phyloP scores from a whole-genome alignment of 1,140 invertebrate genomes.

The Grapholita molesta region DNA sequence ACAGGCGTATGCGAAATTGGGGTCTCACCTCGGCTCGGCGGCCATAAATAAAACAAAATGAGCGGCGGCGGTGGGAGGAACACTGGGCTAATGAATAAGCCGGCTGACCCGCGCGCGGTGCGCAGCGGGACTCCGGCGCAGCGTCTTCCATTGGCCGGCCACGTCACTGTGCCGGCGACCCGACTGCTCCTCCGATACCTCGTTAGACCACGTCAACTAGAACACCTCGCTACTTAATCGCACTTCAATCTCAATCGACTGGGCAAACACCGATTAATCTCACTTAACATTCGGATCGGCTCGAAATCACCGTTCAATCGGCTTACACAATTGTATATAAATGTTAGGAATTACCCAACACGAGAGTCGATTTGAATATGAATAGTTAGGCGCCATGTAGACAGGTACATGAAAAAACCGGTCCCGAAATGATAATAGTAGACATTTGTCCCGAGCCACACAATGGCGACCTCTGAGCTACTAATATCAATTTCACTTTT shows the following conservation, averaged over 20 bases:
- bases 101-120: constrained; percentile 43
- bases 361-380: constrained; percentile 71
- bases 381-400: constrained; percentile 74
- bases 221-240: constrained; percentile 1
- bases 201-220: constrained; percentile 1
- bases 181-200: not conserved
- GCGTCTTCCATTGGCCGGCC: not conserved
- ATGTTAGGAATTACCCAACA: constrained; percentile 71
- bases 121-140: constrained; percentile 40
- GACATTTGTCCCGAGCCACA: constrained; percentile 68
- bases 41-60: constrained; percentile 76
- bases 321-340: constrained; percentile 67
- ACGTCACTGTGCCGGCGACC: not conserved
- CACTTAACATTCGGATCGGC: constrained; percentile 33
- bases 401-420: constrained; percentile 74
- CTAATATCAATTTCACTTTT: constrained; percentile 55
- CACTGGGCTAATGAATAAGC: constrained; percentile 70
- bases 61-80: constrained; percentile 65
- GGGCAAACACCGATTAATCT: constrained; percentile 39
- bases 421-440: constrained; percentile 70
- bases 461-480: constrained; percentile 60
- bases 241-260: constrained; percentile 22
- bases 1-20: constrained; percentile 73
- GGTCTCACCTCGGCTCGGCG: constrained; percentile 68
- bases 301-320: constrained; percentile 43